A percentile compares a stretch with the other conserved stretches of the same genome.
These are phyloP conservation scores for Gymnothorax reevesii DNA, from an alignment of 2,797 vertebrate species.

Conservation along the genomic window DNA sequence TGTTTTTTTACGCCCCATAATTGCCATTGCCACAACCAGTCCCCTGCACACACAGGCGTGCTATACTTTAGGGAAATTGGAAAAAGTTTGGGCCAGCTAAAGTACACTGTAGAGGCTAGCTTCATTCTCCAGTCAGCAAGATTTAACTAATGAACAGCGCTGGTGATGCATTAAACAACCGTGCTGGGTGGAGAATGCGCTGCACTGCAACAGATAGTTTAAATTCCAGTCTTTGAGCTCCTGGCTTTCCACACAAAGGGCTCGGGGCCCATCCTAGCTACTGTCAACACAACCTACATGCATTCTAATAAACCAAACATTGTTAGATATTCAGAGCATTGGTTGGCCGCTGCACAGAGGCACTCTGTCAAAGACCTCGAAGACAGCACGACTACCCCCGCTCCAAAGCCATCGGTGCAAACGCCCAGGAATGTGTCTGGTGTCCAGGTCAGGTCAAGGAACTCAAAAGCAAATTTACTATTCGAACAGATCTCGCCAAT, in stretches of 20 bases:
- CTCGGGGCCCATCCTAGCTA: not conserved
- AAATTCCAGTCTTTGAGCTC: not conserved
- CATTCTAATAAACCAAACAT: not conserved
- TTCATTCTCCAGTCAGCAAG: not conserved
- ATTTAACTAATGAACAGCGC: not conserved
- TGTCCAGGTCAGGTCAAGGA: not conserved
- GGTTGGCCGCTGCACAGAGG: not conserved
- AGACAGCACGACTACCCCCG: not conserved
- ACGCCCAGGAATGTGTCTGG: not conserved
- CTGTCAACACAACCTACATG: not conserved
- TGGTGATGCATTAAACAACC: not conserved
- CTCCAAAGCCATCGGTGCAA: not conserved
- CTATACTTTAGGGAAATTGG: too few relatives aligned
- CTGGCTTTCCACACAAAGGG: not conserved
- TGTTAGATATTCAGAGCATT: not conserved
- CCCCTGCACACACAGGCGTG: not conserved
- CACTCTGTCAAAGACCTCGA: not conserved
- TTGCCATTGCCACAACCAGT: constrained; percentile 41
- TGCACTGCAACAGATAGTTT: constrained; percentile 1
- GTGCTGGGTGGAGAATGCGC: not conserved
- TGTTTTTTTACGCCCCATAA: not conserved
- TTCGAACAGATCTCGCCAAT: not conserved
- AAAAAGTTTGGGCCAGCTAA: constrained; percentile 16
- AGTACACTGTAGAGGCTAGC: not conserved
- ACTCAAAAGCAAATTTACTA: not conserved